Evolutionary conservation across 2,888 invertebrate species (phyloP).

Genomic region (Synanthedon vespiformis): DNA sequence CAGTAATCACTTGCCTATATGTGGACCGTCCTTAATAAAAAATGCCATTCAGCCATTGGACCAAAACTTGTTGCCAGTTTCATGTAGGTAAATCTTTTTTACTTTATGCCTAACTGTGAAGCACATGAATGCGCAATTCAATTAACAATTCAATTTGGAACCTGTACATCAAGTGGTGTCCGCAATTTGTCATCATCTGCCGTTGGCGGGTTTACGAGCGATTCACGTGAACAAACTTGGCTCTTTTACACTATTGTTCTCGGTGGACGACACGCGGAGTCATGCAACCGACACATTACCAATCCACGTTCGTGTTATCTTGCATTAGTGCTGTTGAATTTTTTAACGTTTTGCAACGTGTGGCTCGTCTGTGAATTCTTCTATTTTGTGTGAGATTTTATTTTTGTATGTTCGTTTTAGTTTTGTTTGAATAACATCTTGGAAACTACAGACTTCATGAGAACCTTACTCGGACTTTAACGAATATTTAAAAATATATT

Average conservation of each 20-base stretch:
- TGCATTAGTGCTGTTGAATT: slow-evolving; percentile 19
- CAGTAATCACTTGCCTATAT: no score
- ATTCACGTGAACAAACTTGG: background rate
- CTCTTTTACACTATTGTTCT: background rate
- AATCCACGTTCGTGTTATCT: background rate
- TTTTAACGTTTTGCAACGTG: background rate
- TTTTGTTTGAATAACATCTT: no score
- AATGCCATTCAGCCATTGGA: no score
- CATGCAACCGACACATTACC: slow-evolving; percentile 27
- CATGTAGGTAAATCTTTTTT: no score
- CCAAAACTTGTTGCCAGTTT: no score
- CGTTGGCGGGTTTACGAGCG: background rate
- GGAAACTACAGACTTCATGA: no score
- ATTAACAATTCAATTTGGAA: background rate
- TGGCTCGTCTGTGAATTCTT: background rate
- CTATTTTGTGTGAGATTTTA: no score
- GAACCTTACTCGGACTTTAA: no score
- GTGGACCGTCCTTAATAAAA: no score
- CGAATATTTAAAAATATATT: no score
- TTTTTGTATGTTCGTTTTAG: no score
- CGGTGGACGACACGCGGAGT: background rate
- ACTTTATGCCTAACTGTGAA: no score
- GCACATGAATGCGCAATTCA: background rate
- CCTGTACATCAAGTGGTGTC: background rate
- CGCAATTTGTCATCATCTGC: slow-evolving; percentile 4